Evolutionary conservation across 2,113 vertebrate genomes (phyloP).

Genomic region (Lipophrys pholis): DNA sequence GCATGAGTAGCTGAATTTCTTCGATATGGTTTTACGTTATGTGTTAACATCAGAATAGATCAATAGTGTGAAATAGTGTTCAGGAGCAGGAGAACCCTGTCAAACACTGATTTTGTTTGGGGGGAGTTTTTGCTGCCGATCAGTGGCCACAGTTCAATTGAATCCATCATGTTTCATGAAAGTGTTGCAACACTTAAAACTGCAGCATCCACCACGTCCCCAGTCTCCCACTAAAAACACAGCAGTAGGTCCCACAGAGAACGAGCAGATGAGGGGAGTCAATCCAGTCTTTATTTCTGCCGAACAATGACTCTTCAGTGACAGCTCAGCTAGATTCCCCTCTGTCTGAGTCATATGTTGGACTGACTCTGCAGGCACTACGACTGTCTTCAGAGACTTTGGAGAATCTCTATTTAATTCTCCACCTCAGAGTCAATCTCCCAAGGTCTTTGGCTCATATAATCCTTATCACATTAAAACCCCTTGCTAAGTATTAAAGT

Average conservation of each 20-base stretch:
- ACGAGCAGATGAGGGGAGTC: conserved; percentile 62
- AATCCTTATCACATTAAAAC: conserved; percentile 48
- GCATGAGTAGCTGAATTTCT: too few relatives aligned
- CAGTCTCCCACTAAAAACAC: conserved; percentile 57
- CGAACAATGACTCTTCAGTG: conserved; percentile 75
- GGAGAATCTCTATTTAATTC: conserved; percentile 39
- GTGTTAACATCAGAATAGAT: too few relatives aligned
- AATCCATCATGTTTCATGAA: conserved; percentile 25
- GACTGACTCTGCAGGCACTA: conserved; percentile 44
- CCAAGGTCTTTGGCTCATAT: conserved; percentile 38
- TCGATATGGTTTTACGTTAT: too few relatives aligned
- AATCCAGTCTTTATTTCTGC: conserved; percentile 72
- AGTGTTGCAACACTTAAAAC: conserved; percentile 14
- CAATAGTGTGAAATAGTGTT: too few relatives aligned
- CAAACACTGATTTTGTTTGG: too few relatives aligned
- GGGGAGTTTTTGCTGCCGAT: too few relatives aligned
- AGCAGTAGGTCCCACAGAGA: conserved; percentile 46
- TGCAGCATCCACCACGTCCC: conserved; percentile 39
- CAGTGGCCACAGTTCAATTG: too few relatives aligned
- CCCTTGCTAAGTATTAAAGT: conserved; percentile 30
- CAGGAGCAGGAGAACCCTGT: too few relatives aligned
- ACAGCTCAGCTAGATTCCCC: conserved; percentile 67
- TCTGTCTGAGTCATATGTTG: conserved; percentile 72
- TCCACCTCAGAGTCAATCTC: conserved; percentile 43
- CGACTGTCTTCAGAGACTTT: conserved; percentile 34